Conservation (phyloP, 2,113 vertebrate species). For the Amphiprion percula region DNA sequence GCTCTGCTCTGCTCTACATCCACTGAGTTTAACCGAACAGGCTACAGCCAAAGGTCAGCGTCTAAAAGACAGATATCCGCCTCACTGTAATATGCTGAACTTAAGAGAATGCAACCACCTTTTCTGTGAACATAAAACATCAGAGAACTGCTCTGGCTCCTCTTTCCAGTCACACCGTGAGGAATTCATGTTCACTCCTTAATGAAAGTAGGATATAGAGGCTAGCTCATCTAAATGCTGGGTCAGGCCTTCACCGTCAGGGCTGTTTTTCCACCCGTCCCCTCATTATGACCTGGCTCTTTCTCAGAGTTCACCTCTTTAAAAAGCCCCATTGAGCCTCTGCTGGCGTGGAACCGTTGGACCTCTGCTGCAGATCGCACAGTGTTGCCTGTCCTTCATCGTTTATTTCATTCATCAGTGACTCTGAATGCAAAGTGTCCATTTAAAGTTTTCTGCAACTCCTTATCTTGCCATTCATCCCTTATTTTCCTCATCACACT, state of each 20-base stretch:
- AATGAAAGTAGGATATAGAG: constrained; percentile 42
- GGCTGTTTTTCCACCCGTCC: constrained; percentile 48
- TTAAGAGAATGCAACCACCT: not conserved
- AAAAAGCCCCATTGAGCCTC: constrained; percentile 57
- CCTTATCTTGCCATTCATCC: constrained; percentile 53
- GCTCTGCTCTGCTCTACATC: constrained; percentile 43
- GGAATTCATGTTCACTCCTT: constrained; percentile 34
- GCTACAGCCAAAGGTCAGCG: constrained; percentile 52
- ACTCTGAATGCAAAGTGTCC: constrained; percentile 63
- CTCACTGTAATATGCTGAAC: constrained; percentile 43
- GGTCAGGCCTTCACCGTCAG: constrained; percentile 54
- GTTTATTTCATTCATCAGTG: constrained; percentile 46
- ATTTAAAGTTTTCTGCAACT: constrained; percentile 50
- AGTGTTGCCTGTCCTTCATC: constrained; percentile 45
- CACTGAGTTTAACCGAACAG: constrained; percentile 16
- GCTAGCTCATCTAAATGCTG: constrained; percentile 67
- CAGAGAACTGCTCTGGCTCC: constrained; percentile 22
- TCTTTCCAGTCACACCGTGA: constrained; percentile 37
- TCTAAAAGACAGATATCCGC: constrained; percentile 35
- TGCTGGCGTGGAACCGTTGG: constrained; percentile 42
- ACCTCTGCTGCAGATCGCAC: constrained; percentile 59
- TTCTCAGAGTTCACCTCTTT: constrained; percentile 54
- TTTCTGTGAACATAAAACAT: constrained; percentile 35
- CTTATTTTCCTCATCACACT: constrained; percentile 52
- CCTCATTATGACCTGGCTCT: constrained; percentile 60